These are phyloP conservation scores for Drosophila ercepeae DNA, from an alignment of 1,140 invertebrate species.

Conservation along the genomic window DNA sequence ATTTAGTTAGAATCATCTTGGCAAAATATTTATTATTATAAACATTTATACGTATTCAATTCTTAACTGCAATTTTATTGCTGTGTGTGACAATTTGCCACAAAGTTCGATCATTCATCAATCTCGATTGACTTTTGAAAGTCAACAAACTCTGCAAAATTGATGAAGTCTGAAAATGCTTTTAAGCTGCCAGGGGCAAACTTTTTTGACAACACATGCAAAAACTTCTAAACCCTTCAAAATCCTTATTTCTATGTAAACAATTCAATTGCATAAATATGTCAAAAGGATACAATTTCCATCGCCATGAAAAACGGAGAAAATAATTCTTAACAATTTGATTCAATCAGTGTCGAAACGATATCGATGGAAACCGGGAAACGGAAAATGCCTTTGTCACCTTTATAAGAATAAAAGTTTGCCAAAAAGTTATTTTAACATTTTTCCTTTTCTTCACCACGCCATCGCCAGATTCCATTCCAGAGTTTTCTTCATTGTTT, in stretches of 20 bases:
- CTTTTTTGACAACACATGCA: slow-evolving; percentile 33
- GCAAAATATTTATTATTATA: background rate
- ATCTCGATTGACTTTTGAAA: slow-evolving; percentile 22
- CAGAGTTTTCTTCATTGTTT: slow-evolving; percentile 47
- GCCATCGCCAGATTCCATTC: background rate
- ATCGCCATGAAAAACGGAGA: slow-evolving; percentile 1
- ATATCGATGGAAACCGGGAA: slow-evolving; percentile 33
- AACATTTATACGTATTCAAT: background rate
- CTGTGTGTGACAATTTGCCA: slow-evolving; percentile 38
- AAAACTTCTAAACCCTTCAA: slow-evolving; percentile 56
- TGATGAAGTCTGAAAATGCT: slow-evolving; percentile 58
- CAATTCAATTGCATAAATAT: slow-evolving; percentile 74
- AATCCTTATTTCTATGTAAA: slow-evolving; percentile 63
- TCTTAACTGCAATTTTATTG: background rate
- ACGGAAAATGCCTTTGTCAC: slow-evolving; percentile 53
- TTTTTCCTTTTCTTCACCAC: slow-evolving; percentile 36
- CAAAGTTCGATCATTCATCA: slow-evolving; percentile 47
- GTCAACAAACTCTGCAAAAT: slow-evolving; percentile 42
- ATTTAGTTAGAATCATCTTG: no score
- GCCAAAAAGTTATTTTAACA: slow-evolving; percentile 67
- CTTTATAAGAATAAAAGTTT: slow-evolving; percentile 45
- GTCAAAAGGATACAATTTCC: slow-evolving; percentile 29
- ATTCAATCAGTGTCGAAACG: slow-evolving; percentile 63
- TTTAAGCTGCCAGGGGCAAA: slow-evolving; percentile 43
- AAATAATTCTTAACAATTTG: slow-evolving; percentile 71